These are phyloP conservation scores for Dascillus cervinus DNA, from an alignment of 2,888 invertebrate genomes.

Conservation along the genomic window DNA sequence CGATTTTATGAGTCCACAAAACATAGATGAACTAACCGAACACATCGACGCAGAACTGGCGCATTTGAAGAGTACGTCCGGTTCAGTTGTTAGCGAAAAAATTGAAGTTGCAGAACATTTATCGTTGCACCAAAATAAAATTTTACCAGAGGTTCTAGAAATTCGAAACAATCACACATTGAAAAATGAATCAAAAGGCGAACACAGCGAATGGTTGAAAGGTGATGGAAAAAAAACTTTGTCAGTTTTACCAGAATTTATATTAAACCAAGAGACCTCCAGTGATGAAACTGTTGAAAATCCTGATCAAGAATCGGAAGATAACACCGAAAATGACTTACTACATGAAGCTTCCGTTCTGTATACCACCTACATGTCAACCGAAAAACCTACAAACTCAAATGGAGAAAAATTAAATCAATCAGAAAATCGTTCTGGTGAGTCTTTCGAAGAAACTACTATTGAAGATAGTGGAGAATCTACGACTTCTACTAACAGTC, in stretches of 20 bases:
- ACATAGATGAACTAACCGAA: constrained; percentile 14
- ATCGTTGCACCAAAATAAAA: constrained; percentile 18
- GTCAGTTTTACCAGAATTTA: background rate
- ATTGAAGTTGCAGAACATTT: background rate
- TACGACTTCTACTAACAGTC: constrained; percentile 26
- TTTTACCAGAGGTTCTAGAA: constrained; percentile 31
- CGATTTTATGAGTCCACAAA: constrained; percentile 42
- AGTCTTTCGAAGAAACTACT: constrained; percentile 25
- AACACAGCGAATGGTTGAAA: background rate
- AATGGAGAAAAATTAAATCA: constrained; percentile 10
- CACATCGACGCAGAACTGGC: constrained; percentile 6
- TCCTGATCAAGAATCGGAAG: background rate
- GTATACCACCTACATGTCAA: background rate
- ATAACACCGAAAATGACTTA: background rate
- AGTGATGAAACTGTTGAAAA: background rate
- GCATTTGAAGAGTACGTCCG: background rate
- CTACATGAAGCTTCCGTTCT: background rate
- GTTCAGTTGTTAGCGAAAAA: background rate
- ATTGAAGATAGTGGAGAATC: constrained; percentile 30
- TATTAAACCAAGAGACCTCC: too few species aligned
- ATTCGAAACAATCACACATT: constrained; percentile 27
- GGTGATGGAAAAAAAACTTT: background rate
- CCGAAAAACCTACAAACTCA: background rate
- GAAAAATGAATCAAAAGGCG: constrained; percentile 2
- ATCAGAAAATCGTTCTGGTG: constrained; percentile 17